Conservation (phyloP, 2,888 invertebrate species). For the Deroplatys truncata region DNA sequence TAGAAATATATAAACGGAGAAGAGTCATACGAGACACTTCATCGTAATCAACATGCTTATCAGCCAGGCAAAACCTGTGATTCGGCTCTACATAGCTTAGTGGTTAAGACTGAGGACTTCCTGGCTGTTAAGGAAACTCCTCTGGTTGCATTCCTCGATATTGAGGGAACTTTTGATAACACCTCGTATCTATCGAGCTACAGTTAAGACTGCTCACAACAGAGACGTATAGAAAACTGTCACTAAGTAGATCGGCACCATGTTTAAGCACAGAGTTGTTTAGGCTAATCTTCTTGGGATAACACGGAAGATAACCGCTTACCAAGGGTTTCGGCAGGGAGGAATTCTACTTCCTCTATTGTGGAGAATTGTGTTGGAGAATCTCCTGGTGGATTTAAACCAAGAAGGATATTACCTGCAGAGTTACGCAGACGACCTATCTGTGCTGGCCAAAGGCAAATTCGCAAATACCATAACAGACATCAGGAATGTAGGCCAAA, state of each 20-base stretch:
- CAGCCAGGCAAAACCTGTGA: slow-evolving; percentile 26
- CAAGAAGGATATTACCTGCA: background rate
- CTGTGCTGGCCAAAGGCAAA: background rate
- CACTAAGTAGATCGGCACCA: slow-evolving; percentile 6
- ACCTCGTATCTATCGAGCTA: slow-evolving; percentile 27
- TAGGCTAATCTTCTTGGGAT: background rate
- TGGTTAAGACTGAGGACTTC: background rate
- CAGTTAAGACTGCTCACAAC: no score
- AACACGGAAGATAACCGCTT: background rate
- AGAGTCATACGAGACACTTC: background rate
- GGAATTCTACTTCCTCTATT: slow-evolving; percentile 37
- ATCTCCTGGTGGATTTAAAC: no score
- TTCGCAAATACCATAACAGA: background rate
- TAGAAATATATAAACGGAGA: slow-evolving; percentile 30
- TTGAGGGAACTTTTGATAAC: slow-evolving; percentile 35
- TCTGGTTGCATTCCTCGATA: slow-evolving; percentile 23
- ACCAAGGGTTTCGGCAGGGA: slow-evolving; percentile 37
- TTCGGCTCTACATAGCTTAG: background rate
- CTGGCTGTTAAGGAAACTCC: slow-evolving; percentile 25
- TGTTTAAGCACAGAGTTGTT: slow-evolving; percentile 16
- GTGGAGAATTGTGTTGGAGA: slow-evolving; percentile 35
- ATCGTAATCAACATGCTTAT: slow-evolving; percentile 32
- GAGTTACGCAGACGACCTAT: background rate
- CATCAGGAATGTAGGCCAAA: background rate
- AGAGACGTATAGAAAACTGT: background rate